Base-by-base conservation (phyloP, 2,797 vertebrate genomes). In the Garrulus glandarius region DNA sequence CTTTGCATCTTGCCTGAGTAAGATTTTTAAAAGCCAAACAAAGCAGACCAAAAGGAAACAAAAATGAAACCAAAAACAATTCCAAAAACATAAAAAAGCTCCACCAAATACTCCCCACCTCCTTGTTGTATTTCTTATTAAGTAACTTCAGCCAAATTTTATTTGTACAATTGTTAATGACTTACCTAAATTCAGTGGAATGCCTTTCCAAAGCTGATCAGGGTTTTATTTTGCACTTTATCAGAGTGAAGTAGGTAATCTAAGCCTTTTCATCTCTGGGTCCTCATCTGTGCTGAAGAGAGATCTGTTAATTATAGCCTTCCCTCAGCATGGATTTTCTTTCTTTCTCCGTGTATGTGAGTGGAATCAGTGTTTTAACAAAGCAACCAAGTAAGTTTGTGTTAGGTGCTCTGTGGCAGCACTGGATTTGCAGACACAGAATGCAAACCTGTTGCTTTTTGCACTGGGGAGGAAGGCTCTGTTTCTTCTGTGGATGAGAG, bases 251-350 rank as follows among this genome's bases (percentile, higher is more conserved):
- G 81, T 75, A 92, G 89, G 93, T 95, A 95, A 94, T 87, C 91
- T 81, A 68, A 87, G 65, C 55, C 76, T 68, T 93, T 94, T 95
- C 70, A 84, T 94, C 85, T 93, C 87, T 87, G 75, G 70, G 71
- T 92, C 46, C 81, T 92, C 86, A 70, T 81, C 91, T 93, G 74
- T 81, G 71, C 77, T 92, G 94, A 80, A 89, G 63, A 94, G 79
- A 91, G 76, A 92, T 95, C 92, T 93, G 87, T 93, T 97, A 96
- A 96, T 97, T 96, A 96, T 55, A 93, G 71, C 53, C 11, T 92
- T 94, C 61, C 86, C 59, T 90, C 81, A 59, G 34, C 74, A 93
- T 65, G 75, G 87, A 89, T 92, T 94, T 95, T 91, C 84, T 90
- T 95, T 93, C 79, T 84, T 59, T 83, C 50, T 65, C 10, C 61